Evolutionary conservation across 2,888 invertebrate species (phyloP).

Genomic region (Eustalomyia histrio): DNA sequence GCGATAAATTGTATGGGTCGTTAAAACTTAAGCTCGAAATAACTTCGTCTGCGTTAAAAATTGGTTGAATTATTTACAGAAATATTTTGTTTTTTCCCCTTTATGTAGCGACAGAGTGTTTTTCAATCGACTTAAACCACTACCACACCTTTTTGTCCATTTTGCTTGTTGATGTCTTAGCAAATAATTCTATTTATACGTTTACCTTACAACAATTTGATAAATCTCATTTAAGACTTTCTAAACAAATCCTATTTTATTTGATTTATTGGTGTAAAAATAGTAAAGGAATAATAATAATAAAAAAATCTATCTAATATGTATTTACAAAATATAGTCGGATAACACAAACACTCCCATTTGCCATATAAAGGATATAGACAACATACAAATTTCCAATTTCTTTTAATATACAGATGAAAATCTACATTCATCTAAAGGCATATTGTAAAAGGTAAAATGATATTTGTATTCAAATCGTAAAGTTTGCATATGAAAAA

Average conservation of each 20-base stretch:
- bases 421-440: too few relatives aligned
- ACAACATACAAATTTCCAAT: background rate
- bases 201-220: background rate
- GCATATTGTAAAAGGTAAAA: background rate
- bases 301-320: background rate
- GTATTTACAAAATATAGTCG: background rate
- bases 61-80: too few relatives aligned
- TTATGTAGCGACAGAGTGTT: too few relatives aligned
- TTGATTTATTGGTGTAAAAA: background rate
- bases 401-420: background rate
- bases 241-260: conserved; percentile 9
- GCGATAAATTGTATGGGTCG: too few relatives aligned
- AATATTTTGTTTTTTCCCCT: too few relatives aligned
- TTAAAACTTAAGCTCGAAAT: too few relatives aligned
- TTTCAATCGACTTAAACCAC: too few relatives aligned
- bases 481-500: background rate
- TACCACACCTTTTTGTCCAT: background rate
- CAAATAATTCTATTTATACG: background rate
- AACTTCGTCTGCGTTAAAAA: too few relatives aligned
- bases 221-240: conserved; percentile 8
- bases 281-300: background rate
- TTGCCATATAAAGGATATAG: background rate
- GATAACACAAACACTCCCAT: background rate
- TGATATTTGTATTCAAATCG: background rate
- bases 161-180: background rate